Evolutionary conservation across 2,888 invertebrate genomes (phyloP), one percentile per base, ranked within the genome.

Genomic region (Drosophila vallismaia): DNA sequence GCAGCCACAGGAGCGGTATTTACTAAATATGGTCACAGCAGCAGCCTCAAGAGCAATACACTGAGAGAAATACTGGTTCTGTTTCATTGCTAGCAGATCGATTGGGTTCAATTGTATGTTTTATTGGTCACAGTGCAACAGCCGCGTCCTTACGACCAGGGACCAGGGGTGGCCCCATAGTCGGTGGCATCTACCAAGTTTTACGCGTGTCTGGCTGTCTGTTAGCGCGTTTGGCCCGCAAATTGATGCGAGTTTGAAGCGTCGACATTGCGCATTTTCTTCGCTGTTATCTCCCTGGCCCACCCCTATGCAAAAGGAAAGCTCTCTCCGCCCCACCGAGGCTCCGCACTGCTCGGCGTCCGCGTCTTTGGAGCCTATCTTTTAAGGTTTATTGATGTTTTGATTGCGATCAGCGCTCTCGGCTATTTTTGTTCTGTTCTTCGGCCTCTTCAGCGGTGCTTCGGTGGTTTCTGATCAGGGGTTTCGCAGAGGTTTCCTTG

Each of bases 311-410:
- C 78, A 76, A 80, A 77, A 77, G 55, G 58, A 68, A 54, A 62
- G 70, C 70, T 42, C 44, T 31, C 48, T 52, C 19, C 36, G 53
- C 59, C 56, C 58, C 51, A 57, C 31, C 57, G 63, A 57, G 60
- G 66, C 38, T 8, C n/a, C 3, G 2, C 45, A 24, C 14, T 48
- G 29, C 60, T 9, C 29, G 29, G 14, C 55, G 12, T 44, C 48
- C 58, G 55, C 62, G 12, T 44, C 48, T 55, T 55, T 59, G 4
- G 36, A 28, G 69, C 59, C 62, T 74, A 85, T 87, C 85, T 87
- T 87, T 85, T 85, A 85, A 87, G 84, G 82, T 87, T 85, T 85
- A 85, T 85, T 85, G 85, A 85, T 85, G 85, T 85, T 87, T 85
- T 83, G 85, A 85, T 85, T 87, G 79, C 63, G 82, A 85, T 85